A percentile compares a stretch with the other conserved stretches of the same genome.
Evolutionary conservation across 2,888 invertebrate species (phyloP).

Genomic region (Phoenoteleia sp.): DNA sequence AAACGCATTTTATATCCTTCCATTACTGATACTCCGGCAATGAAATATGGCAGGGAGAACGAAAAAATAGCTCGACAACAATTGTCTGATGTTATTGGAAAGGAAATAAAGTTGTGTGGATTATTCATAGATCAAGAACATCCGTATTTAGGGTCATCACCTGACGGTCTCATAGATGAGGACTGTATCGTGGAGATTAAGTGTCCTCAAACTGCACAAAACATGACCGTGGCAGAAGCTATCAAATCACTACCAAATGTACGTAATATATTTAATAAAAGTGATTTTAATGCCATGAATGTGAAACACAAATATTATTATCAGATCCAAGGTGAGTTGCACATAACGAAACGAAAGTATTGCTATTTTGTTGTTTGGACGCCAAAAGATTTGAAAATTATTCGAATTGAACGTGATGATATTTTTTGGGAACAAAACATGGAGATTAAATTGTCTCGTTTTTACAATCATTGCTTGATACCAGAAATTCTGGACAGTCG

Average conservation of each 20-base stretch:
- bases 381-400: not conserved
- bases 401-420: constrained; percentile 10
- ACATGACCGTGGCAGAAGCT: not conserved
- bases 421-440: not conserved
- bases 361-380: not conserved
- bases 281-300: not conserved
- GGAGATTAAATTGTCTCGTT: not conserved
- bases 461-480: constrained; percentile 8
- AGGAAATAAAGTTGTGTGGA: constrained; percentile 71
- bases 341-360: constrained; percentile 1
- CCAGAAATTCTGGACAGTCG: constrained; percentile 6
- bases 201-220: not conserved
- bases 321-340: constrained; percentile 13
- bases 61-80: constrained; percentile 10
- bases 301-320: constrained; percentile 24
- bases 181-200: constrained; percentile 74
- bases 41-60: constrained; percentile 13
- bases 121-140: constrained; percentile 75
- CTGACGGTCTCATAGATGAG: constrained; percentile 73
- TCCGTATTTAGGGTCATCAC: constrained; percentile 68
- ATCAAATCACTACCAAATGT: constrained; percentile 13
- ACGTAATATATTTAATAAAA: not conserved
- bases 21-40: not conserved
- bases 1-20: constrained; percentile 16
- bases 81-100: not conserved